Conservation (phyloP, 2,888 invertebrate genomes). For the Drosophila melanosoma region DNA sequence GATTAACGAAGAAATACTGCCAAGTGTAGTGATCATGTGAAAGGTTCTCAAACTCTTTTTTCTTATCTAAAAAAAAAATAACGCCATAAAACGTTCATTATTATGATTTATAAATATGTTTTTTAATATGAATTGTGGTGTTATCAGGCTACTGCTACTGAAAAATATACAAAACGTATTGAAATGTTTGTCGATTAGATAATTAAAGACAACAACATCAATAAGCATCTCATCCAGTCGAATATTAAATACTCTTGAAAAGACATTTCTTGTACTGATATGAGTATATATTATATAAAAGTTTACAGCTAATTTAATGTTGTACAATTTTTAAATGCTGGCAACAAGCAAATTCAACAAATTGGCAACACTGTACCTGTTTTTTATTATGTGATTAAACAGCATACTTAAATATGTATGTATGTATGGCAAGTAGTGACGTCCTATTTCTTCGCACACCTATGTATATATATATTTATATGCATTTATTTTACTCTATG, state of each 20-base stretch:
- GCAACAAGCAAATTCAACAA: conserved; percentile 11
- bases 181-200: conserved; percentile 50
- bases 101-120: conserved; percentile 31
- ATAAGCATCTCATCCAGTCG: neutral
- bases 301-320: neutral
- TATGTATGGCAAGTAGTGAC: conserved; percentile 2
- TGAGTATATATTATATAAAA: neutral
- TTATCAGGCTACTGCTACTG: conserved; percentile 24
- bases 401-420: neutral
- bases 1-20: conserved; percentile 3
- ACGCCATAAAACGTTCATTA: conserved; percentile 20
- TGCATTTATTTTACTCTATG: conserved; percentile 5
- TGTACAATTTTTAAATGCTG: neutral
- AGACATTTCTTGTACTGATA: neutral
- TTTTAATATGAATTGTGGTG: conserved; percentile 5
- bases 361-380: conserved; percentile 14
- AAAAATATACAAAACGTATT: conserved; percentile 28
- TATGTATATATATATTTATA: neutral
- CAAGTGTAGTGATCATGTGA: conserved; percentile 8
- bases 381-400: conserved; percentile 10
- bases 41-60: conserved; percentile 13
- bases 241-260: neutral
- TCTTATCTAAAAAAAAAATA: conserved; percentile 32
- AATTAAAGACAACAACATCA: conserved; percentile 11
- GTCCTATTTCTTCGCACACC: conserved; percentile 1